Base-by-base conservation (phyloP, 2,888 invertebrate species). In the Gnatocerus cornutus region DNA sequence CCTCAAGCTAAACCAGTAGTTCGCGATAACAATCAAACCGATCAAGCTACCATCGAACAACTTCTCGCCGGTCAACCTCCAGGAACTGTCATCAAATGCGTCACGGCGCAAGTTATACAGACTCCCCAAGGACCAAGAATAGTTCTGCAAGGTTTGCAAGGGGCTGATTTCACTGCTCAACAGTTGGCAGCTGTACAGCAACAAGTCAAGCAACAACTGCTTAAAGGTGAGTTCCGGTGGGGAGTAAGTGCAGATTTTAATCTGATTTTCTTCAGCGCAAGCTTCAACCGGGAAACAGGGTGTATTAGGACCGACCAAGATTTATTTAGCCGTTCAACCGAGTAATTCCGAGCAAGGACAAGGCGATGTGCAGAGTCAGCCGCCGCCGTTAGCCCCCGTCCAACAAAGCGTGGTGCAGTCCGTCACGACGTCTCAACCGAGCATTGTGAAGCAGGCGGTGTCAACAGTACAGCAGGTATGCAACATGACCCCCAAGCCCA, bases 261-360 rank as follows among this genome's bases (percentile, higher is more conserved):
- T 13, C 10, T 52, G 13, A 33, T 30, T 39, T 48, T 62, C 10
- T 37, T 85, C 84, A 92, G 94, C 94, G 21, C 95, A 95, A 92
- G 94, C 94, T 76, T 91, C 93, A 3, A 93, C 93, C 12, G 95
- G 94, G 41, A 94, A 94, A 82, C 92, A 93, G 83, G 94, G 94
- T 43, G 93, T 94, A 77, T 84, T 95, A 71, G 95, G 94, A 1
- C 95, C 95, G 7, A 92, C 94, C 7, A 95, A 94, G 86, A 93
- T 95, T 81, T 95, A 94, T 81, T 85, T 95, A 68, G 94, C 94
- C 0, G 94, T 95, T 61, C 94, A 94, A 81, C 94, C 95, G n/a
- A 86, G 90, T 56, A 83, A 85, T 68, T 77, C 81, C 56, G 82
- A 83, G n/a, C 65, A 39, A 56, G 66, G 9, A 53, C n/a, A 10